A percentile compares a stretch with the other conserved stretches of the same genome.
Evolutionary conservation across 2,888 invertebrate genomes (phyloP).

Genomic region (Portevinia maculata): DNA sequence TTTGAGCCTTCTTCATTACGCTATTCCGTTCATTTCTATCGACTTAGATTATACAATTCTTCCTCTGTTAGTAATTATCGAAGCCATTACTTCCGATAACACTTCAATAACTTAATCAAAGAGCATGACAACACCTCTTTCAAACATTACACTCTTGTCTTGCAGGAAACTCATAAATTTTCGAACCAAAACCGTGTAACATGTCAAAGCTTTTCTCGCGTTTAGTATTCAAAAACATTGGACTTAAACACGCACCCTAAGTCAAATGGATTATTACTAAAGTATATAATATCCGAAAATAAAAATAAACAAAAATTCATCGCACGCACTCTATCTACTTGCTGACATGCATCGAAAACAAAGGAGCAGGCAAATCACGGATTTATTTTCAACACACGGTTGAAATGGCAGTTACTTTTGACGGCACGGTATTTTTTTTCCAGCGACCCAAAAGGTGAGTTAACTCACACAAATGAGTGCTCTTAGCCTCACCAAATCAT

Average conservation of each 20-base stretch:
- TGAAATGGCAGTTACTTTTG: conserved; percentile 46
- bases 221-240: conserved; percentile 66
- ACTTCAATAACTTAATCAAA: conserved; percentile 7
- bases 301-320: conserved; percentile 51
- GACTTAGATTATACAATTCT: neutral
- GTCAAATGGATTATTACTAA: conserved; percentile 23
- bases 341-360: conserved; percentile 47
- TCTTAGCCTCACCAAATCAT: conserved; percentile 50
- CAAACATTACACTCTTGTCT: neutral
- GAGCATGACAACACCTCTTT: conserved; percentile 20
- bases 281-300: conserved; percentile 11
- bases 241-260: conserved; percentile 55
- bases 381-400: conserved; percentile 24
- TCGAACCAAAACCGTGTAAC: conserved; percentile 48
- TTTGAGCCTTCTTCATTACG: neutral
- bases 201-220: conserved; percentile 49
- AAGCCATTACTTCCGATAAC: conserved; percentile 16
- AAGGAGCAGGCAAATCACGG: conserved; percentile 37
- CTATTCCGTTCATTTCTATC: neutral
- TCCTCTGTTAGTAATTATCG: conserved; percentile 1
- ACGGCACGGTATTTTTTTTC: conserved; percentile 5
- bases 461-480: conserved; percentile 57
- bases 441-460: conserved; percentile 25
- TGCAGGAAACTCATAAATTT: conserved; percentile 49
- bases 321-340: conserved; percentile 58